Conservation (phyloP, 2,113 vertebrate species). For the Ammospiza nelsoni region DNA sequence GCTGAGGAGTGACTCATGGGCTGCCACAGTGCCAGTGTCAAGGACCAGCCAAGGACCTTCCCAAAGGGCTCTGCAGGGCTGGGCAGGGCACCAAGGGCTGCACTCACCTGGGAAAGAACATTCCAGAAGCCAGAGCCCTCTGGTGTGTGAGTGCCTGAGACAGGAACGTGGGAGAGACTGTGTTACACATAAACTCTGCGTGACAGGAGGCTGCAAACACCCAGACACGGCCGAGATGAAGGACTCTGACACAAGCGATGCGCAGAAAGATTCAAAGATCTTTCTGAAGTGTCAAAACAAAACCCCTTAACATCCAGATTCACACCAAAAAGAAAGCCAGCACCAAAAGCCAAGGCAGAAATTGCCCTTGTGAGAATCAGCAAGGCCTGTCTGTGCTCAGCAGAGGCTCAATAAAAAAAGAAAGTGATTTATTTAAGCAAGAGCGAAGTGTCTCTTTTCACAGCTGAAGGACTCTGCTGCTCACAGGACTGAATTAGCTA, state of each 20-base stretch:
- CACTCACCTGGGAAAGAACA: neutral
- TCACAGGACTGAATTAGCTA: neutral
- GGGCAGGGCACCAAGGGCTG: neutral
- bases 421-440: neutral
- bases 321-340: neutral
- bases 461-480: neutral
- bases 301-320: neutral
- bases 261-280: accelerated
- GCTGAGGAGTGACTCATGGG: neutral
- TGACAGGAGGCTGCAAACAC: neutral
- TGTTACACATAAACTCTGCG: accelerated
- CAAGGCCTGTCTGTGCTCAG: neutral
- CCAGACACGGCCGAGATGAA: neutral
- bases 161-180: neutral
- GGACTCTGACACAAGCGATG: accelerated
- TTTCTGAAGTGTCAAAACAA: neutral
- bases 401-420: neutral
- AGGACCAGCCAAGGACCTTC: neutral
- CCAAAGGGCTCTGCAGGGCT: neutral
- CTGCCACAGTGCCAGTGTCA: neutral
- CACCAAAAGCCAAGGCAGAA: neutral
- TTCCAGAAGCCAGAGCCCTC: neutral
- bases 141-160: accelerated
- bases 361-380: neutral
- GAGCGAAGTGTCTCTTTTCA: neutral